Evolutionary conservation across 2,113 vertebrate genomes (phyloP).

Genomic region (Acanthisitta chloris): DNA sequence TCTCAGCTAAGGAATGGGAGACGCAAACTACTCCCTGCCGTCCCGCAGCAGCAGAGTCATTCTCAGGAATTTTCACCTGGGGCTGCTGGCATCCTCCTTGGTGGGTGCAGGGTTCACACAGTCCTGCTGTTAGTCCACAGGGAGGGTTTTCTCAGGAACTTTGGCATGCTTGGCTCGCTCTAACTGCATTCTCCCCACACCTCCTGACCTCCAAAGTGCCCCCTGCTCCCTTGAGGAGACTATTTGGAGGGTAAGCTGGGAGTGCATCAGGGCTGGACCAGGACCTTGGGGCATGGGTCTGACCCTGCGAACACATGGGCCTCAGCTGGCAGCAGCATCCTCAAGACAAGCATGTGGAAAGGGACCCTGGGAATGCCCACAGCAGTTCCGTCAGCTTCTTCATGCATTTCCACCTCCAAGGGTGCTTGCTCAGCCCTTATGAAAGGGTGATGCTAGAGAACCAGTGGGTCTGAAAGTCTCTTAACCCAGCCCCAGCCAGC

Average conservation of each 20-base stretch:
- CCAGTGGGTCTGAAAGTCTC: neutral
- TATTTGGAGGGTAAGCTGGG: neutral
- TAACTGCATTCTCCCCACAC: fast-evolving
- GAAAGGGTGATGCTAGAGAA: neutral
- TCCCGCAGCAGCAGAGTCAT: neutral
- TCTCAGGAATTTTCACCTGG: neutral
- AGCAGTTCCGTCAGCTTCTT: neutral
- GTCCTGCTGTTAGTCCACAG: neutral
- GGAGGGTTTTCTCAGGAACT: neutral
- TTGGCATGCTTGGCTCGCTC: neutral
- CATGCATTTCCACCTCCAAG: neutral
- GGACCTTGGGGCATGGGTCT: neutral
- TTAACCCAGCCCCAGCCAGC: neutral
- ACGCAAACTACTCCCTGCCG: neutral
- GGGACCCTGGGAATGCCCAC: neutral
- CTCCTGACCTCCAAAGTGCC: fast-evolving
- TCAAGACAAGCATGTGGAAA: fast-evolving
- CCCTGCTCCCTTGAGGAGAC: neutral
- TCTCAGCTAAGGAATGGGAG: neutral
- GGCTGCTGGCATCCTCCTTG: neutral
- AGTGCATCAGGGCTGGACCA: neutral
- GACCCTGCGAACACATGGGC: fast-evolving
- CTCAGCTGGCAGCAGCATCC: neutral
- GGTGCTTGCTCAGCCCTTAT: neutral
- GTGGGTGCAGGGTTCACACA: neutral